These are phyloP conservation scores for Penaeus japonicus DNA, from an alignment of 1,140 invertebrate genomes.

Conservation along the genomic window DNA sequence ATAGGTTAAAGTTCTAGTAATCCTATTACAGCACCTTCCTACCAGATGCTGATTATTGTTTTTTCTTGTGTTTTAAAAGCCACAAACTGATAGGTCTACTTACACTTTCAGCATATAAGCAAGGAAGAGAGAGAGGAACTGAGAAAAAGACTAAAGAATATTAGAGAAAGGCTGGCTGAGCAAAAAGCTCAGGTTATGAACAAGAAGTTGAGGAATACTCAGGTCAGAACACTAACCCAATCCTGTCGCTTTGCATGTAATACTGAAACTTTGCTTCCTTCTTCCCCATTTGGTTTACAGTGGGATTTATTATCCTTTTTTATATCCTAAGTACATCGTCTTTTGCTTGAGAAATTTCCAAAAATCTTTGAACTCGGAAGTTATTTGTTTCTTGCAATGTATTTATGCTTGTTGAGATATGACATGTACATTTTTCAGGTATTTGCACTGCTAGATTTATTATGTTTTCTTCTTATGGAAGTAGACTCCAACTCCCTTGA, in stretches of 20 bases:
- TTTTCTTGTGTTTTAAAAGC: not conserved
- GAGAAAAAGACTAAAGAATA: not conserved
- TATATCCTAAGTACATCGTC: too few species aligned
- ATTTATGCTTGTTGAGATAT: too few species aligned
- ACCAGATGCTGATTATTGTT: not conserved
- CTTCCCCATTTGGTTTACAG: not conserved
- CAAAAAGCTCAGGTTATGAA: not conserved
- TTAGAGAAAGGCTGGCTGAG: conserved; percentile 11
- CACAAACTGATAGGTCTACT: not conserved
- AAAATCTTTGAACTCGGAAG: too few species aligned
- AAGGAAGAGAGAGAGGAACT: not conserved
- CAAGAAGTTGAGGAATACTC: not conserved
- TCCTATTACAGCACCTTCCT: too few species aligned
- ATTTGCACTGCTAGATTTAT: too few species aligned
- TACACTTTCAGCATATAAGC: not conserved
- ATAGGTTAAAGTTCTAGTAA: too few species aligned
- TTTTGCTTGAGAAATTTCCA: too few species aligned
- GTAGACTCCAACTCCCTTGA: too few species aligned
- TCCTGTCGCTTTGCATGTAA: not conserved
- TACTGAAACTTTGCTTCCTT: not conserved
- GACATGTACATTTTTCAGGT: too few species aligned
- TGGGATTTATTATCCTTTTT: not conserved
- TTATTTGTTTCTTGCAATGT: too few species aligned
- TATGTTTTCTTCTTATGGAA: too few species aligned
- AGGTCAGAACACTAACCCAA: not conserved